Evolutionary conservation across 2,888 invertebrate species (phyloP), one percentile per base, ranked within the genome.

Genomic region (Carterocephalus palaemon): DNA sequence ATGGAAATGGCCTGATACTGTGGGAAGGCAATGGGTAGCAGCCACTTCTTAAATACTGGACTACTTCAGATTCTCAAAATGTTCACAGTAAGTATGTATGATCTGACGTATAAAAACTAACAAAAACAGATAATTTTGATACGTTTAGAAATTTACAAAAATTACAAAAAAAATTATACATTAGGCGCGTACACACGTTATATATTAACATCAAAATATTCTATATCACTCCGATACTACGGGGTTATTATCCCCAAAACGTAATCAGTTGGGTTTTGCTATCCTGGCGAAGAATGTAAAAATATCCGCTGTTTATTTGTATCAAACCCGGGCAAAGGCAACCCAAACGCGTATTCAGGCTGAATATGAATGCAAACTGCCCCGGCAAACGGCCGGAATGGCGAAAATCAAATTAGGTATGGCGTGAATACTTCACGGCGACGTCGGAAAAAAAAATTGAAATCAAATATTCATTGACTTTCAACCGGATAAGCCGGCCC

Each of bases 391-490:
- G 79, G 76, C 72, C 75, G 75, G 60, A 85, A 86, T 82, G 83
- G 86, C 80, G 80, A 83, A 84, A 86, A 86, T 85, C 86, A 86
- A 86, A 86, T 86, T 86, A 86, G 86, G 86, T 85, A 85, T 82
- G 75, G 85, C 82, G 83, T 77, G 82, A 85, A 85, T 86, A 84
- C 86, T 86, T 86, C 86, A 86, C 85, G 82, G 84, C 59, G 63
- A 82, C 81, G 84, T 73, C 73, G 82, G 74, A 70, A 78, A 84
- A 85, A n/a, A 84, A 86, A 86, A 86, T 86, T 86, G 86, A 86
- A 86, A 86, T 86, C 86, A 86, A 86, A 85, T 86, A 86, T 86
- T 86, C 86, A 86, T 86, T 81, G 86, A 84, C 81, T 86, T 74
- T 83, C 75, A 82, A 85, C 84, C 81, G 85, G 86, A 86, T 86